Conservation (phyloP, 2,888 invertebrate species). For the Ophonus ardosiacus region DNA sequence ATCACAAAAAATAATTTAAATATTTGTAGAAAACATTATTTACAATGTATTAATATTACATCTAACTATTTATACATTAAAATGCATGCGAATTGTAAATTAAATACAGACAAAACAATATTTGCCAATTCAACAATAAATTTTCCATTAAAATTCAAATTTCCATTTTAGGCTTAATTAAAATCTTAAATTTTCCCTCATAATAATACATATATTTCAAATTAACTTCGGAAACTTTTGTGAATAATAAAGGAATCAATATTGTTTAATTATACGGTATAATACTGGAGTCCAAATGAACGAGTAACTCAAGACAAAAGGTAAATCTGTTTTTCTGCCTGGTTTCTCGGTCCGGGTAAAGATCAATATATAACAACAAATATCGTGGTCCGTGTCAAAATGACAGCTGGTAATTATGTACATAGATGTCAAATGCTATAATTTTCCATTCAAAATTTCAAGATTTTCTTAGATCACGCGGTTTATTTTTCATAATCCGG, state of each 20-base stretch:
- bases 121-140: background rate
- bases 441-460: too few species aligned
- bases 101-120: background rate
- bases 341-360: too few species aligned
- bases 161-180: background rate
- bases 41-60: too few species aligned
- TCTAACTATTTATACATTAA: background rate
- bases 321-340: background rate
- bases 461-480: too few species aligned
- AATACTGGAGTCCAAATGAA: constrained; percentile 4
- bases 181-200: background rate
- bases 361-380: too few species aligned
- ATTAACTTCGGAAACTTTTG: background rate
- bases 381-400: too few species aligned
- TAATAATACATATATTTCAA: constrained; percentile 2
- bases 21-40: too few species aligned
- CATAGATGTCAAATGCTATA: too few species aligned
- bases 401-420: too few species aligned
- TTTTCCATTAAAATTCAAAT: background rate
- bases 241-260: background rate
- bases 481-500: too few species aligned
- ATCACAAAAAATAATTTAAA: too few species aligned
- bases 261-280: background rate
- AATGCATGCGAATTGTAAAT: background rate
- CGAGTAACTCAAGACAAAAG: background rate